A percentile compares a stretch with the other conserved stretches of the same genome.
phyloP scores from a whole-genome alignment of 2,113 vertebrate genomes.

The Corythoichthys haematopterus region DNA sequence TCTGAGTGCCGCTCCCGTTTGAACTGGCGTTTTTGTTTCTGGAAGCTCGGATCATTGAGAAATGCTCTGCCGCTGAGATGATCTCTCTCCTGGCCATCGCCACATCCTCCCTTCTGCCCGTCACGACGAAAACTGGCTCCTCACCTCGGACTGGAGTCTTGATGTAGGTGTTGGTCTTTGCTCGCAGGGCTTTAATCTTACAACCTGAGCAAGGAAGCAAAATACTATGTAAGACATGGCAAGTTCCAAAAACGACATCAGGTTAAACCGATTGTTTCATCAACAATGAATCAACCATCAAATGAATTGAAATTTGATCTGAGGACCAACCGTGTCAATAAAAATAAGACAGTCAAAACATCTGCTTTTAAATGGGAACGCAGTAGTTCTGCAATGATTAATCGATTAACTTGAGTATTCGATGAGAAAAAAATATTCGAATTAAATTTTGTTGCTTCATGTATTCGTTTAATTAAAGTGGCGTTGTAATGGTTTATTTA shows the following conservation, averaged over 20 bases:
- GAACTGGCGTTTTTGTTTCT: constrained; percentile 87
- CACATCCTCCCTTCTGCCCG: constrained; percentile 93
- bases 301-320: no score
- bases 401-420: no score
- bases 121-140: constrained; percentile 98
- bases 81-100: constrained; percentile 96
- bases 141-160: constrained; percentile 96
- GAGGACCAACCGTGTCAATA: no score
- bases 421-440: no score
- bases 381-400: no score
- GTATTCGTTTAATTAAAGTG: no score
- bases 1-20: constrained; percentile 73
- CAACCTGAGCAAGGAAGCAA: constrained; percentile 74
- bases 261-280: neutral
- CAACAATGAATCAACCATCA: no score
- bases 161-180: constrained; percentile 63
- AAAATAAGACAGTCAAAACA: no score
- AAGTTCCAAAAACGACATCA: constrained; percentile 4
- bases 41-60: constrained; percentile 96
- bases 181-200: constrained; percentile 97
- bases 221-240: constrained; percentile 10
- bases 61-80: constrained; percentile 95
- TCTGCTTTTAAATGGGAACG: no score
- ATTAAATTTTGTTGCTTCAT: no score
- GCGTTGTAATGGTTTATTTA: no score